Percentiles rank a stretch among this genome's conserved stretches.
Conservation (phyloP, 2,113 vertebrate species). For the Calidris pugnax region DNA sequence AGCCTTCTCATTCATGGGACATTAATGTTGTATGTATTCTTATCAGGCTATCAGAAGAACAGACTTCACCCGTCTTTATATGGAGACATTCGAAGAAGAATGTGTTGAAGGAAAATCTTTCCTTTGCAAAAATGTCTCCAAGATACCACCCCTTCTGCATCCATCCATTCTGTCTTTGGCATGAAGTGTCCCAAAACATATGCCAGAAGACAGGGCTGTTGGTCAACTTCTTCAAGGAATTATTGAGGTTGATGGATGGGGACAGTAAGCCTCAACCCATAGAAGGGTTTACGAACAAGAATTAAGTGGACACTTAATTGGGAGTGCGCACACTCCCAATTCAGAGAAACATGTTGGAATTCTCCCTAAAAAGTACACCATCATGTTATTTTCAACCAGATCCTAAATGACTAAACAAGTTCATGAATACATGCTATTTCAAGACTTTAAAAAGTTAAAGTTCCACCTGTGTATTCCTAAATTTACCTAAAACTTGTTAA, state of each 20-base stretch:
- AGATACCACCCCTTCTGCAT: background rate
- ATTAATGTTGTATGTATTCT: background rate
- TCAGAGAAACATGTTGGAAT: background rate
- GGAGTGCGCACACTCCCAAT: background rate
- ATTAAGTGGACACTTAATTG: background rate
- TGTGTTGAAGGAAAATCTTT: background rate
- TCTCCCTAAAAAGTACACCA: background rate
- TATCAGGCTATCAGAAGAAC: background rate
- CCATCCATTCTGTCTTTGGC: background rate
- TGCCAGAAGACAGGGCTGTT: background rate
- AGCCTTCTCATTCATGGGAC: background rate
- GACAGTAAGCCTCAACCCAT: background rate
- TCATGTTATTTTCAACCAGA: background rate
- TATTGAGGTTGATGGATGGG: background rate
- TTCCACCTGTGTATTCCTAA: background rate
- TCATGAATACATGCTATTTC: background rate
- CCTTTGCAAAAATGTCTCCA: background rate
- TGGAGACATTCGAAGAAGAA: background rate
- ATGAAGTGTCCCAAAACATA: background rate
- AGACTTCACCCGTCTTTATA: background rate
- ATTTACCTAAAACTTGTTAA: background rate
- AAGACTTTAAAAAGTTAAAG: background rate
- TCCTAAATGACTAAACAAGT: background rate
- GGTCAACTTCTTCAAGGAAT: background rate
- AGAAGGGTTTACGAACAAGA: background rate